phyloP scores from a whole-genome alignment of 2,888 invertebrate genomes.

The Rhagium mordax region DNA sequence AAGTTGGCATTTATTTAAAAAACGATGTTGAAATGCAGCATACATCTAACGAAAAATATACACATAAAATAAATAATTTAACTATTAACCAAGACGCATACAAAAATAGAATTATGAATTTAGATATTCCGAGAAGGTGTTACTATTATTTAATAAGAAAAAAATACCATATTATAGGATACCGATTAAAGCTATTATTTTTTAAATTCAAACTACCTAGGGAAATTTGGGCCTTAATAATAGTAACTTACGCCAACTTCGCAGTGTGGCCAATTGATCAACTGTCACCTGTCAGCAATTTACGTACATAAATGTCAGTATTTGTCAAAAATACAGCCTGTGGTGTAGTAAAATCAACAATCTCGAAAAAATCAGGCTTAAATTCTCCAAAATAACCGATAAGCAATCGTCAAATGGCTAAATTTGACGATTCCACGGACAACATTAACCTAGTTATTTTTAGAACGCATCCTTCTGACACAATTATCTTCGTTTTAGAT shows the following conservation, averaged over 20 bases:
- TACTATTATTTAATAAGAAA: too few relatives aligned
- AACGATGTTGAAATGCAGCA: too few relatives aligned
- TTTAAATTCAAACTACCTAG: neutral
- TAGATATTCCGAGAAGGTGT: too few relatives aligned
- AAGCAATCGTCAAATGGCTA: constrained; percentile 46
- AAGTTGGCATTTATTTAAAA: too few relatives aligned
- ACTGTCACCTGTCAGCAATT: constrained; percentile 23
- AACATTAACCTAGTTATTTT: constrained; percentile 57
- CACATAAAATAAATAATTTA: too few relatives aligned
- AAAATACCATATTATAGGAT: too few relatives aligned
- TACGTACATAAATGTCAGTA: constrained; percentile 23
- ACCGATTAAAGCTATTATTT: neutral
- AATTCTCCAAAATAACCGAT: neutral
- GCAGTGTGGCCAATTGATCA: neutral
- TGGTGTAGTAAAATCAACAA: constrained; percentile 1
- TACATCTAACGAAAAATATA: too few relatives aligned
- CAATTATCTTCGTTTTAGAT: constrained; percentile 71
- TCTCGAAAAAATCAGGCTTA: neutral
- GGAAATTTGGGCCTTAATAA: neutral
- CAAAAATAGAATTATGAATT: too few relatives aligned
- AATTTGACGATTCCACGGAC: constrained; percentile 33
- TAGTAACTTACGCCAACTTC: too few relatives aligned
- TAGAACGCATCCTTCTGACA: constrained; percentile 52
- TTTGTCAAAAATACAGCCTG: constrained; percentile 20
- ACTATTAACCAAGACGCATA: too few relatives aligned